Percentiles rank a stretch among this genome's conserved stretches.
Evolutionary conservation across 1,140 invertebrate species (phyloP).

Genomic region (Drosophila equinoxialis): DNA sequence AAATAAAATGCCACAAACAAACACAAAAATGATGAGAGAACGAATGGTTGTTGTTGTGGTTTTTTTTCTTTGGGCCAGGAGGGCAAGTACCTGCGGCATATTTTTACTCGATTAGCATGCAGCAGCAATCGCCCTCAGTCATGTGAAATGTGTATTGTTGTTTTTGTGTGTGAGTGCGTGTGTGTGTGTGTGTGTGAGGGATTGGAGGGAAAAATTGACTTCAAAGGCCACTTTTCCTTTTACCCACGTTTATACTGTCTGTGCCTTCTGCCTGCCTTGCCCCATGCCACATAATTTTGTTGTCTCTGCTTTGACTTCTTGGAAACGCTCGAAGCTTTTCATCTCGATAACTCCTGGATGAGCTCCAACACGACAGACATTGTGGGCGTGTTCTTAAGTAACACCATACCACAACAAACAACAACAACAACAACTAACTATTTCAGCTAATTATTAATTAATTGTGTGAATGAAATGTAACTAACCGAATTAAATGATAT

Average conservation of each 20-base stretch:
- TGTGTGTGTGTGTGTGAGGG: constrained; percentile 1
- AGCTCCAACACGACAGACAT: constrained; percentile 6
- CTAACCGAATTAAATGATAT: not conserved
- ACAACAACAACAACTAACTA: constrained; percentile 28
- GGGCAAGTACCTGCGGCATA: constrained; percentile 31
- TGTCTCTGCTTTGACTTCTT: constrained; percentile 17
- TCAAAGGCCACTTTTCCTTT: constrained; percentile 44
- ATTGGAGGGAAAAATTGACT: constrained; percentile 9
- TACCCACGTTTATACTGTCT: constrained; percentile 13
- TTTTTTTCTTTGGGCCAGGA: not conserved
- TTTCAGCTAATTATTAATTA: constrained; percentile 51
- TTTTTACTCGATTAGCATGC: constrained; percentile 56
- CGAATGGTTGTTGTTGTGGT: not conserved
- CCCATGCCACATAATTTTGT: not conserved
- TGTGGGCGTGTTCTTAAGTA: constrained; percentile 1
- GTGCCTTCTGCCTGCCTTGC: not conserved
- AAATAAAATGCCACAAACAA: constrained; percentile 27
- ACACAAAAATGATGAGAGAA: constrained; percentile 10
- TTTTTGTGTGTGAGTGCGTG: not conserved
- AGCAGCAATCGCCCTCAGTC: constrained; percentile 35
- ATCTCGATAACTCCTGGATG: constrained; percentile 22
- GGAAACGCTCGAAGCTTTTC: constrained; percentile 20
- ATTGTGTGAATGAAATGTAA: constrained; percentile 32
- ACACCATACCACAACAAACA: constrained; percentile 19
- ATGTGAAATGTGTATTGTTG: constrained; percentile 4